Percentiles rank a stretch among this genome's conserved stretches.
These are phyloP conservation scores for Nudaria mundana DNA, from an alignment of 2,888 invertebrate genomes.

Conservation along the genomic window DNA sequence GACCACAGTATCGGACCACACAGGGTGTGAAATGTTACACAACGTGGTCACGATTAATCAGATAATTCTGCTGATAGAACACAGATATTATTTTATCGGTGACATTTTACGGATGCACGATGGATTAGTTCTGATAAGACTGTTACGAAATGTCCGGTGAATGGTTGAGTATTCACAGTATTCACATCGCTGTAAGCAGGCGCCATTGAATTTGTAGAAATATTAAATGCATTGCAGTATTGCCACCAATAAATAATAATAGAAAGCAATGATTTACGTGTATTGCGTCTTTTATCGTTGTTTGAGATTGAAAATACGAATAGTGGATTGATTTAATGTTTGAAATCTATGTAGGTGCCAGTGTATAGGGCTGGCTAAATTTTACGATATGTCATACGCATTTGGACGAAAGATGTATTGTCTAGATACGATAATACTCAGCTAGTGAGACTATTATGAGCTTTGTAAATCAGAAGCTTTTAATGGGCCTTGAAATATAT, in stretches of 20 bases:
- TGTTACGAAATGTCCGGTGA: conserved; percentile 42
- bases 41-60: conserved; percentile 41
- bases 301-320: conserved; percentile 34
- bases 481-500: too few species aligned
- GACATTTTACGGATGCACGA: conserved; percentile 32
- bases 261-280: conserved; percentile 41
- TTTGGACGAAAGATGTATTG: neutral
- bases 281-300: conserved; percentile 35
- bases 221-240: conserved; percentile 25
- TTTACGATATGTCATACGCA: neutral
- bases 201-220: conserved; percentile 35
- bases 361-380: neutral
- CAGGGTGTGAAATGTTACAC: conserved; percentile 43
- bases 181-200: conserved; percentile 28
- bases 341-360: conserved; percentile 17
- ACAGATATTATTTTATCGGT: conserved; percentile 40
- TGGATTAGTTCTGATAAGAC: conserved; percentile 31
- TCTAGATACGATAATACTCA: neutral
- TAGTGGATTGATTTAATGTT: conserved; percentile 36
- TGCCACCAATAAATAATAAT: conserved; percentile 35
- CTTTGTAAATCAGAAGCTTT: too few species aligned
- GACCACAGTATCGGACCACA: conserved; percentile 34
- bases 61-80: conserved; percentile 30
- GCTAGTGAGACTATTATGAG: neutral
- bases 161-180: conserved; percentile 15